Evolutionary conservation across 2,888 invertebrate genomes (phyloP), one percentile per base, ranked within the genome.

Genomic region (Parthenolecanium corni): DNA sequence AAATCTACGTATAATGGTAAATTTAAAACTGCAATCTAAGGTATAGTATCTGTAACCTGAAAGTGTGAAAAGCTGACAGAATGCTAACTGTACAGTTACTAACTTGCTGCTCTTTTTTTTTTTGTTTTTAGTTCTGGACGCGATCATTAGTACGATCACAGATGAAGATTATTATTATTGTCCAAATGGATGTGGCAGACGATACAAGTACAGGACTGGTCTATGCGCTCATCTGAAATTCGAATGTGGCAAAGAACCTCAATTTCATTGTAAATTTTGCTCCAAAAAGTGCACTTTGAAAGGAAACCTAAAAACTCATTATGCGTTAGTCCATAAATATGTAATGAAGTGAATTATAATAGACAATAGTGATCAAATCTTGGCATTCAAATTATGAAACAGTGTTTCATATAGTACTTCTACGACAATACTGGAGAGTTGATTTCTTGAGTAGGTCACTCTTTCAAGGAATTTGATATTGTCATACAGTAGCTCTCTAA

Each of bases 251-350:
- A 67, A 67, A 57, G 65, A 66, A 58, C 69, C 67, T 21, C 66
- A 68, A 51, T 69, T 69, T 49, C 42, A 58, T 11, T 69, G 69
- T 25, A 64, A 66, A 25, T 47, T 67, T 61, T 69, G 69, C 51
- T 58, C 65, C 3, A 66, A 67, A 62, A 66, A 66, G 21, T 67
- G 66, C 49, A 64, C 62, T 2, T 62, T 65, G 25, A 67, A 67
- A 64, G 62, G 76, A 70, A 78, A 78, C 69, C 70, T 79, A 36
- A 72, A 75, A 64, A 70, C 76, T 21, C 78, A 79, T 66, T 54
- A 42, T n/a, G 25, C 49, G 40, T 40, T 16, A 21, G 62, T 64
- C 16, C 64, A 64, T 18, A 51, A 49, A 57, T 46, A 46, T 31
- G 46, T 57, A 9, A 57, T 57, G 57, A 18, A 31, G 46, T 57